Conservation (phyloP, 2,113 vertebrate species). For the Trichechus manatus region DNA sequence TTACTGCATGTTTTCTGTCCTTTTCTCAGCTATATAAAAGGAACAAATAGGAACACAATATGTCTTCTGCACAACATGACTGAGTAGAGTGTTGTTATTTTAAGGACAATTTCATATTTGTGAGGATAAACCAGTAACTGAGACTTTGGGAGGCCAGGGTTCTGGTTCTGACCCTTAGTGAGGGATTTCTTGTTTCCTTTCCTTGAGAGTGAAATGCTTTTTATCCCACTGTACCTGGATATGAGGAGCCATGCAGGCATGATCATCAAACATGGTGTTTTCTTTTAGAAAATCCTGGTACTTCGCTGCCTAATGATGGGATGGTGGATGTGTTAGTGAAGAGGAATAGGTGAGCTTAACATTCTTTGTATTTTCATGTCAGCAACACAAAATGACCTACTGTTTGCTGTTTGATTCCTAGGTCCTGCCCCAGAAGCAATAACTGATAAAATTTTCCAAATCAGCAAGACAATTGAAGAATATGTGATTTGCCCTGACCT, state of each 20-base stretch:
- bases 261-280: neutral
- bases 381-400: neutral
- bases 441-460: conserved; percentile 97
- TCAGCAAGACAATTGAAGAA: conserved; percentile 97
- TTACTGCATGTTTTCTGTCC: neutral
- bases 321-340: rapidly evolving
- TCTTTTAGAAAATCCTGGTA: neutral
- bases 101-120: neutral
- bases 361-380: neutral
- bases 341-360: neutral
- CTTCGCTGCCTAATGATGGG: neutral
- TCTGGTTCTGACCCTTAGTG: neutral
- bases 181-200: neutral
- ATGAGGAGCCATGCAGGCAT: neutral
- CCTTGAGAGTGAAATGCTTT: neutral
- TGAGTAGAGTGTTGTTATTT: neutral
- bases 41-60: too few species aligned
- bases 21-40: neutral
- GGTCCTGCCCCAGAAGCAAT: conserved; percentile 97
- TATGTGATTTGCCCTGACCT: conserved; percentile 97
- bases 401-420: conserved; percentile 73
- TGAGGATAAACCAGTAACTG: neutral
- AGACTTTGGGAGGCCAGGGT: neutral
- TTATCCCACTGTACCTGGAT: neutral
- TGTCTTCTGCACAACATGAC: neutral